A percentile compares a stretch with the other conserved stretches of the same genome.
Evolutionary conservation across 2,797 vertebrate genomes (phyloP).

Genomic region (Lagocephalus sceleratus): DNA sequence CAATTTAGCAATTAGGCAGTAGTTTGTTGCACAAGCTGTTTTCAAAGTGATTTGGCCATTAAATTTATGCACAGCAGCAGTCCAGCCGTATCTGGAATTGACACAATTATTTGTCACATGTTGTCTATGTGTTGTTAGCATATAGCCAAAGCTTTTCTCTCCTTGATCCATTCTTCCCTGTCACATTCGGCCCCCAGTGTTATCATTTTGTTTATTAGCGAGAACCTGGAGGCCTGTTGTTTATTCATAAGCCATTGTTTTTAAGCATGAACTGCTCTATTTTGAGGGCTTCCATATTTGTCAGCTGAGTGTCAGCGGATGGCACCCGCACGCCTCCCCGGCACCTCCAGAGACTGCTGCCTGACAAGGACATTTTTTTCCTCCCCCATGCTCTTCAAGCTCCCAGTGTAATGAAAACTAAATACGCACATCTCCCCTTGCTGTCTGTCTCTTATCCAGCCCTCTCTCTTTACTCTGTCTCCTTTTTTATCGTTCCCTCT

Average conservation of each 20-base stretch:
- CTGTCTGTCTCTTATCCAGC: slow-evolving; percentile 65
- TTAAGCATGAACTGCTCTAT: slow-evolving; percentile 68
- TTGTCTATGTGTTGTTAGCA: slow-evolving; percentile 43
- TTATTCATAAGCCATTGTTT: slow-evolving; percentile 80
- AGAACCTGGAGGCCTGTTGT: slow-evolving; percentile 56
- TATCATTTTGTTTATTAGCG: slow-evolving; percentile 70
- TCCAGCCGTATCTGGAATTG: slow-evolving; percentile 14
- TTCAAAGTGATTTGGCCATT: slow-evolving; percentile 3
- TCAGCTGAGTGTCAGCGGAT: slow-evolving; percentile 92
- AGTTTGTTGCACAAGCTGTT: slow-evolving; percentile 15
- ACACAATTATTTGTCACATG: slow-evolving; percentile 17
- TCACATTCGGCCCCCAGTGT: slow-evolving; percentile 50
- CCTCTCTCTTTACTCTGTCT: slow-evolving; percentile 44
- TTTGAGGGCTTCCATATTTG: slow-evolving; percentile 86
- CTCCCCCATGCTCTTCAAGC: slow-evolving; percentile 70
- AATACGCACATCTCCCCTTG: slow-evolving; percentile 84
- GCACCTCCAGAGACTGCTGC: slow-evolving; percentile 88
- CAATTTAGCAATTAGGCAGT: slow-evolving; percentile 12
- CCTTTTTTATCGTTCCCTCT: slow-evolving; percentile 64
- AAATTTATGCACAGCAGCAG: slow-evolving; percentile 13
- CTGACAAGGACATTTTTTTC: slow-evolving; percentile 97
- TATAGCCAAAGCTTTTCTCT: slow-evolving; percentile 25
- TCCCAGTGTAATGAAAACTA: slow-evolving; percentile 91
- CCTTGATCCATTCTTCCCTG: slow-evolving; percentile 17
- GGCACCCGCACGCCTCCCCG: slow-evolving; percentile 83